phyloP scores from a whole-genome alignment of 2,113 vertebrate genomes.

The Promerops cafer region DNA sequence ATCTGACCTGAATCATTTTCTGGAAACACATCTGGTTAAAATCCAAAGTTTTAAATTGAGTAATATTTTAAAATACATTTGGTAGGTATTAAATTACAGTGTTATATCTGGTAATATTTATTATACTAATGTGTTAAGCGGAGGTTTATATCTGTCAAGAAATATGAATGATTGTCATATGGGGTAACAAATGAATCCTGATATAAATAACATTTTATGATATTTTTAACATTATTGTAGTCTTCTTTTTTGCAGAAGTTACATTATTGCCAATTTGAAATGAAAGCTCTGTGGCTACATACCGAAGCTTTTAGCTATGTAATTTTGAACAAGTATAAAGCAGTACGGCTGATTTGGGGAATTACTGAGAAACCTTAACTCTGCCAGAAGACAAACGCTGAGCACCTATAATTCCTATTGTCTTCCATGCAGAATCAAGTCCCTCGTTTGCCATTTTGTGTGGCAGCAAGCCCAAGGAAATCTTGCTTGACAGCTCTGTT shows the following conservation, averaged over 20 bases:
- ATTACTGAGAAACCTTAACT: conserved; percentile 1
- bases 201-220: conserved; percentile 57
- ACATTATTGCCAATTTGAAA: conserved; percentile 46
- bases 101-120: conserved; percentile 72
- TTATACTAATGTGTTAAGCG: conserved; percentile 68
- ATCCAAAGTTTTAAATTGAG: conserved; percentile 71
- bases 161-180: conserved; percentile 60
- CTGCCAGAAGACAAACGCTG: neutral
- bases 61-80: conserved; percentile 74
- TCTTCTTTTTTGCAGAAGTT: conserved; percentile 12
- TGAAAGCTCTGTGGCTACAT: conserved; percentile 33
- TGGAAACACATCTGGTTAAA: conserved; percentile 77
- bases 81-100: conserved; percentile 68
- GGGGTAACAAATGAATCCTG: conserved; percentile 54
- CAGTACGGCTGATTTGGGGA: neutral
- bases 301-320: neutral
- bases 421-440: conserved; percentile 7
- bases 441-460: conserved; percentile 52
- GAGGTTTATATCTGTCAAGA: conserved; percentile 64
- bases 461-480: conserved; percentile 48
- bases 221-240: conserved; percentile 46
- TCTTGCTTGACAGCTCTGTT: conserved; percentile 43
- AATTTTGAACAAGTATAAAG: neutral
- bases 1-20: conserved; percentile 71
- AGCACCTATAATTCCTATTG: conserved; percentile 8